Percentiles rank a stretch among this genome's conserved stretches.
phyloP scores from a whole-genome alignment of 2,888 invertebrate species.

The Timandra comae region DNA sequence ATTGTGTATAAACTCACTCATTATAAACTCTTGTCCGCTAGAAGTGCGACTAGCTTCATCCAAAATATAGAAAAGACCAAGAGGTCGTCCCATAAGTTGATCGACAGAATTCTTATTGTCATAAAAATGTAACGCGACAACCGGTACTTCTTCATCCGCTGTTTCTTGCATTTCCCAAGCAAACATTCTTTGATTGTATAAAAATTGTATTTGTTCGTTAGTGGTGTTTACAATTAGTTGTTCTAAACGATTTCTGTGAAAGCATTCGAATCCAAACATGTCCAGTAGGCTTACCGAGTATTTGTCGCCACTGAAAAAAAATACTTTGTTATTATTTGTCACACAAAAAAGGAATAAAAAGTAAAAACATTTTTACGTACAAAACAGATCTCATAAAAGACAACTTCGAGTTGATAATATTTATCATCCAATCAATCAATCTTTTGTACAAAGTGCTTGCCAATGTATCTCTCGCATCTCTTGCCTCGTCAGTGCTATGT shows the following conservation, averaged over 20 bases:
- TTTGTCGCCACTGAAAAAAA: conserved; percentile 89
- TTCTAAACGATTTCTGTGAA: conserved; percentile 88
- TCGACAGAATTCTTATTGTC: conserved; percentile 93
- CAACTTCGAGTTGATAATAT: conserved; percentile 89
- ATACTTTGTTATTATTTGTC: neutral
- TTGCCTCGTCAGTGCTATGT: conserved; percentile 88
- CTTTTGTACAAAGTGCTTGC: conserved; percentile 90
- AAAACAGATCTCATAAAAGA: conserved; percentile 90
- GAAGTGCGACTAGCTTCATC: conserved; percentile 90
- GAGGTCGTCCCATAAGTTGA: conserved; percentile 88
- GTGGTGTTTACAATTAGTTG: conserved; percentile 92
- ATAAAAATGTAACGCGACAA: conserved; percentile 85
- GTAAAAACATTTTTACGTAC: conserved; percentile 77
- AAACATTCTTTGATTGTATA: conserved; percentile 94
- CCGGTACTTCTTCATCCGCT: conserved; percentile 87
- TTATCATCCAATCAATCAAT: conserved; percentile 92
- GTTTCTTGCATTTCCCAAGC: conserved; percentile 91
- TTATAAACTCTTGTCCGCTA: conserved; percentile 82
- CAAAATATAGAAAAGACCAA: conserved; percentile 88
- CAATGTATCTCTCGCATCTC: conserved; percentile 89
- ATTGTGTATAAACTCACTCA: conserved; percentile 82
- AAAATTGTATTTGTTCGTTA: conserved; percentile 95
- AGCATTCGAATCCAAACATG: conserved; percentile 95
- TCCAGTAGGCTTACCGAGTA: conserved; percentile 89
- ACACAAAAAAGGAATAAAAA: neutral